Evolutionary conservation across 2,888 invertebrate species (phyloP).

Genomic region (Melieria crassipennis): DNA sequence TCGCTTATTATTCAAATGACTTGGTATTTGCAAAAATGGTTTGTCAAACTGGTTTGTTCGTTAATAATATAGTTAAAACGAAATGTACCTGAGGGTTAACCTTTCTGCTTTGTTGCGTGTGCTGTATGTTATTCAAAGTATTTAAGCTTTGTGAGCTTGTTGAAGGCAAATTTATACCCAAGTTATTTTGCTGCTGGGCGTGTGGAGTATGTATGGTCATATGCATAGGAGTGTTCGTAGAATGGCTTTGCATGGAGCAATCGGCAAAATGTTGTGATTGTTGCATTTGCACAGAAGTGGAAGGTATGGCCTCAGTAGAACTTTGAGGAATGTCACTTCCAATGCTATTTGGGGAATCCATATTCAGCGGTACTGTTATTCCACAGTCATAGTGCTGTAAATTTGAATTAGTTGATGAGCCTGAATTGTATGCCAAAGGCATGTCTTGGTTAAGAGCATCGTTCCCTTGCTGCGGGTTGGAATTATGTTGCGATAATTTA

Average conservation of each 20-base stretch:
- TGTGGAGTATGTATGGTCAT: constrained; percentile 73
- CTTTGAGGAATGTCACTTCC: constrained; percentile 85
- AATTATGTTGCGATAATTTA: constrained; percentile 44
- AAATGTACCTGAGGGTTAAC: constrained; percentile 57
- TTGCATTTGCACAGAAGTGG: constrained; percentile 70
- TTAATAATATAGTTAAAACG: not conserved
- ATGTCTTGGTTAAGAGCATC: constrained; percentile 43
- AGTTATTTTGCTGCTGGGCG: constrained; percentile 65
- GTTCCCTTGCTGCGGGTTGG: constrained; percentile 32
- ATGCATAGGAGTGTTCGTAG: constrained; percentile 68
- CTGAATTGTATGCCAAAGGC: constrained; percentile 78
- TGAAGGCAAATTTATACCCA: constrained; percentile 53
- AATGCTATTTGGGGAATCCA: constrained; percentile 90
- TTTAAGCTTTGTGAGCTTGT: constrained; percentile 65
- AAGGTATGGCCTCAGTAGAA: constrained; percentile 71
- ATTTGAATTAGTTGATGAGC: constrained; percentile 83
- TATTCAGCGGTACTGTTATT: constrained; percentile 83
- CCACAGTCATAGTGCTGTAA: constrained; percentile 83
- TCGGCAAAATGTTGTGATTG: constrained; percentile 67
- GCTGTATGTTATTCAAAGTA: constrained; percentile 57
- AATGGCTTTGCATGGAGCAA: constrained; percentile 76
- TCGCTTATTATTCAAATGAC: no score
- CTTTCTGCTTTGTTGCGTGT: constrained; percentile 51
- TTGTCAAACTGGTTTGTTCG: not conserved
- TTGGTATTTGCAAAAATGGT: not conserved